These are phyloP conservation scores for Thymallus thymallus DNA, from an alignment of 2,113 vertebrate genomes.

Conservation along the genomic window DNA sequence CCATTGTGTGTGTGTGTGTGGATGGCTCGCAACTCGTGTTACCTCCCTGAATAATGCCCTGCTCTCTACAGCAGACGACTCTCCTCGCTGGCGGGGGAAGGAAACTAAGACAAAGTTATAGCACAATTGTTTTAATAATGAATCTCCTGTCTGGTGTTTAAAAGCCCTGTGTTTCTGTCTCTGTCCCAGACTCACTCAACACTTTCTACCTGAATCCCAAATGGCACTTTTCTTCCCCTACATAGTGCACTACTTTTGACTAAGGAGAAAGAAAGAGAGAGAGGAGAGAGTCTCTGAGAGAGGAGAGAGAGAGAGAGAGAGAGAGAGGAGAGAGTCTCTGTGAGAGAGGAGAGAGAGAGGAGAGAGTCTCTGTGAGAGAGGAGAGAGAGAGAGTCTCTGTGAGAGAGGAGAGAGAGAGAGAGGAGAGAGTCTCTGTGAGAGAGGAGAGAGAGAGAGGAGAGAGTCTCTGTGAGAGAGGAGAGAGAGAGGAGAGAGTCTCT, in stretches of 20 bases:
- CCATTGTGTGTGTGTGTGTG: constrained; percentile 23
- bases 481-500: too few relatives aligned
- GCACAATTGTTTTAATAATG: constrained; percentile 36
- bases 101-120: constrained; percentile 25
- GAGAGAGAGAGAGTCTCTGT: neutral
- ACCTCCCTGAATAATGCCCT: constrained; percentile 51
- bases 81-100: constrained; percentile 18
- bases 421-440: too few relatives aligned
- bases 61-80: constrained; percentile 4
- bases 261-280: too few relatives aligned
- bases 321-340: neutral
- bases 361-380: constrained; percentile 2
- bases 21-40: neutral
- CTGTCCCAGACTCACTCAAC: neutral
- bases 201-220: neutral
- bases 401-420: too few relatives aligned
- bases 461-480: too few relatives aligned
- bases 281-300: too few relatives aligned
- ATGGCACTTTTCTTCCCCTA: neutral
- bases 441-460: too few relatives aligned
- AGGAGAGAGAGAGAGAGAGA: too few relatives aligned
- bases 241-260: neutral
- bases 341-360: neutral
- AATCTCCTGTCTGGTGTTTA: constrained; percentile 22
- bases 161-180: neutral